Evolutionary conservation across 2,888 invertebrate species (phyloP), one percentile per base, ranked within the genome.

Genomic region (Drosophila imparisetae): DNA sequence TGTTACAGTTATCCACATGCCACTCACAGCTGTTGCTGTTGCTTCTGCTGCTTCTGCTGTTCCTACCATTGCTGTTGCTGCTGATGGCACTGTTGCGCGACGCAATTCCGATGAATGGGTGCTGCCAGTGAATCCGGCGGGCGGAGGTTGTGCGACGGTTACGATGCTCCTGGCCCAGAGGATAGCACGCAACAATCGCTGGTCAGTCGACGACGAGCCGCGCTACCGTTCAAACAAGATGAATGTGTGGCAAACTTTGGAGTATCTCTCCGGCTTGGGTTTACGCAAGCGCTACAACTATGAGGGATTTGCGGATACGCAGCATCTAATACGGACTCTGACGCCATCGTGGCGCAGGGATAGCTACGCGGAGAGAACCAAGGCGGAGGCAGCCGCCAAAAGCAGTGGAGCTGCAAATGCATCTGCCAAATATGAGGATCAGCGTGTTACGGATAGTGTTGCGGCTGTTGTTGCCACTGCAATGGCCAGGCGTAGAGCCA

Each of bases 211-310:
- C 64, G 86, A 90, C 68, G 89, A 91, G 76, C 83, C 88, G 80
- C 87, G 88, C 76, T 89, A 90, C 87, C 78, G 90, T 84, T 72
- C 91, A 81, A 92, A 92, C 88, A 91, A 83, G 67, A 92, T 92
- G 92, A 92, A 92, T 71, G 91, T 93, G 42, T 93, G 93, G 93
- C 93, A 93, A 63, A 92, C 93, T 48, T 76, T 93, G 10, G 93
- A 93, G 63, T 89, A 91, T 54, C 86, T 93, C 4, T 91, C 92
- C 75, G 83, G 89, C 0, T 52, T 90, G 18, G 91, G 84, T 71
- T 76, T 91, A 11, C 87, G 92, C 4, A 92, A 91, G 60, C 86
- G 86, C 11, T 92, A 91, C 63, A 92, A 92, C 61, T 92, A 92
- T 60, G 92, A 92, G 38, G 92, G 92, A 42, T 92, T 89, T 55